A percentile compares a stretch with the other conserved stretches of the same genome.
Evolutionary conservation across 37 sponge, comb jelly and placozoan genomes (phyloP).

Genomic region (Diacarnus erythraeanus): DNA sequence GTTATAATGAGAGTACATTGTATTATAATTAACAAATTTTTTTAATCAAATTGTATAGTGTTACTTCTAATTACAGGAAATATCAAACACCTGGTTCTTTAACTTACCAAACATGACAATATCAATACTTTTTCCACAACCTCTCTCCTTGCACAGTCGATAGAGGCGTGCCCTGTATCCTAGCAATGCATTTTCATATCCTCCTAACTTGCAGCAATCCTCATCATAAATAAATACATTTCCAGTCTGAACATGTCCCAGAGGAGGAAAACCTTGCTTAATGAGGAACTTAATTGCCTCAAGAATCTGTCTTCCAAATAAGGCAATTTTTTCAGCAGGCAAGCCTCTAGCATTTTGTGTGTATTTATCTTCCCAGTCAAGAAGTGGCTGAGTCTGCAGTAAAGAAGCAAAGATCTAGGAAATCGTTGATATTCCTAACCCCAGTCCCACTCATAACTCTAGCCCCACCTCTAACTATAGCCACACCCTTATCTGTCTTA

Average conservation of each 20-base stretch:
- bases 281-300: conserved; percentile 43
- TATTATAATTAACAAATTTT: too few relatives aligned
- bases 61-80: too few relatives aligned
- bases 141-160: neutral
- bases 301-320: conserved; percentile 56
- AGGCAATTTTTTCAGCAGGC: conserved; percentile 3
- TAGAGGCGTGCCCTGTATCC: conserved; percentile 44
- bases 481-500: too few relatives aligned
- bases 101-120: conserved; percentile 53
- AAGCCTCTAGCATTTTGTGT: conserved; percentile 9
- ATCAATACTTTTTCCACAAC: conserved; percentile 3
- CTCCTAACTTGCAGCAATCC: conserved; percentile 22
- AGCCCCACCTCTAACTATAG: too few relatives aligned
- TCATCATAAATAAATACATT: conserved; percentile 41
- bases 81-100: too few relatives aligned
- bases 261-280: conserved; percentile 42
- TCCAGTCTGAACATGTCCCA: conserved; percentile 55
- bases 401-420: too few relatives aligned
- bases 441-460: too few relatives aligned
- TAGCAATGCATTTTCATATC: conserved; percentile 56
- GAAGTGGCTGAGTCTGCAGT: neutral
- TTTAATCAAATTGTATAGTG: too few relatives aligned
- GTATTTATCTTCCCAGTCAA: conserved; percentile 57
- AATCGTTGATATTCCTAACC: too few relatives aligned
- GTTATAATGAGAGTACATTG: too few relatives aligned